Base-by-base conservation (phyloP, 2,888 invertebrate species). In the Cephus runcator region DNA sequence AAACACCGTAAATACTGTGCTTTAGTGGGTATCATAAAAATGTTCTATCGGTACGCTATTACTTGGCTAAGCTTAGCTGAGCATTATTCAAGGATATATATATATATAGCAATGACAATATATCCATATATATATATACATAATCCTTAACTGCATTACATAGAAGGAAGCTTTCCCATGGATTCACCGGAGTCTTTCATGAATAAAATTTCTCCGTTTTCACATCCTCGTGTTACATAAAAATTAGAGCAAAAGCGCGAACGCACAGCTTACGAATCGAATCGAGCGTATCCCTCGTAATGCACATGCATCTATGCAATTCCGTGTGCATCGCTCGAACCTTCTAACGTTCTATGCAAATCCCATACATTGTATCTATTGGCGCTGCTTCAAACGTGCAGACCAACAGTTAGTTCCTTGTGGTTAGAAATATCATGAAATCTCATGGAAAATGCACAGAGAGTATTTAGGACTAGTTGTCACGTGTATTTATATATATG, bases 161-260 rank as follows among this genome's bases (percentile, higher is more conserved):
- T 77, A 78, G 78, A 78, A 81, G 77, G 73, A 79, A 81, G 77
- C 82, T 83, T 82, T 84, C 83, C 80, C 83, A 81, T 82, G 81
- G 80, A 83, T 81, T 79, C 79, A 69, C 73, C 75, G 75, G 31
- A 56, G 71, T 34, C 78, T 84, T 83, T 85, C 82, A 82, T 84
- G 85, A 84, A 86, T 87, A 85, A 83, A 85, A 85, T 86, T 88
- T 87, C 84, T 82, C 83, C 79, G 75, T 81, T 87, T 87, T 85
- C 86, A 85, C 84, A 84, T 85, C 77, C 83, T 83, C 77, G 82
- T 85, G 82, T 85, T 85, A 83, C 81, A 83, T 85, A 86, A 85
- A 85, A 84, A 85, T 83, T 80, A 78, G 81, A 80, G 80, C 81
- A 79, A 81, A 77, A 82, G 78, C 71, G 71, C 68, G 34, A 40